Base-by-base conservation (phyloP, 2,888 invertebrate genomes). In the Sarcophaga subvicina region DNA sequence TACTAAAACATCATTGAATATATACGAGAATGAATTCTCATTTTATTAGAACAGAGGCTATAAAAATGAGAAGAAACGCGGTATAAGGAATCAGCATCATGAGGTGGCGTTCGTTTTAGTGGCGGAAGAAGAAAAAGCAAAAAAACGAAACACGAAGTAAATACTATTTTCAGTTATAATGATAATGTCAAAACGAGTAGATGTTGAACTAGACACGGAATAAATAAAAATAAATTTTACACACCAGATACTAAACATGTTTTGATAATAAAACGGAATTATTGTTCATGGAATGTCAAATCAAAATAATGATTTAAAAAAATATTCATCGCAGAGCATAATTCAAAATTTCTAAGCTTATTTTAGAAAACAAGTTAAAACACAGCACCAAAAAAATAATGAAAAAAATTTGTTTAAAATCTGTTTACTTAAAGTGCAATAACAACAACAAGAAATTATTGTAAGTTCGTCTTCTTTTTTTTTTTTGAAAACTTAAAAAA, bases 141-240 rank as follows among this genome's bases (percentile, higher is more conserved):
- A 84, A 82, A 76, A 69, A 75, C 79, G 76, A 83, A 77, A 87
- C 77, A 77, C 82, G 83, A 86, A 79, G 83, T 83, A 69, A 84
- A 77, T 79, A 80, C 54, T 80, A 85, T 89, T 90, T 90, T 91
- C 90, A 91, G 91, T 91, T 92, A 89, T 90, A 90, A 91, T 92
- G 90, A 92, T 91, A 91, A 91, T 91, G 92, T 90, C 91, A 90
- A 90, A 90, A 89, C 90, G 92, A 89, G 89, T 90, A 89, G 92
- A 88, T 66, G 88, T 83, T 80, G 59, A 71, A 60, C 62, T 71
- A 27, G 63, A 67, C 75, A 67, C 84, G 87, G 81, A 76, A 78
- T 67, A 54, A 66, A 37, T 66, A 49, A n/a, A 60, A 72, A 73
- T 22, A 62, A 71, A 70, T 70, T 20, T 37, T 20, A 66, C 45